These are phyloP conservation scores for Drosophila quasianomalipes DNA, from an alignment of 2,888 invertebrate genomes.

Conservation along the genomic window DNA sequence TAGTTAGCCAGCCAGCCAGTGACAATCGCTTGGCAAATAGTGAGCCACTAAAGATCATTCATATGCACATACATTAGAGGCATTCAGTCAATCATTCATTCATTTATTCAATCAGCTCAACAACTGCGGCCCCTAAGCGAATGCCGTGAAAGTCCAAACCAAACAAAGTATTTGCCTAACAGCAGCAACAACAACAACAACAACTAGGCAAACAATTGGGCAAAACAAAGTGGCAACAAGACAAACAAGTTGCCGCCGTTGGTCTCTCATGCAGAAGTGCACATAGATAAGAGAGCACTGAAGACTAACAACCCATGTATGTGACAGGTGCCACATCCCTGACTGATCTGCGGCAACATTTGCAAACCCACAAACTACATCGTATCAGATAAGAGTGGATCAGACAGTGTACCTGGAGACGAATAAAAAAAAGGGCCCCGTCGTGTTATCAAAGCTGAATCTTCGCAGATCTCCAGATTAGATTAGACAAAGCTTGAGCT, in stretches of 20 bases:
- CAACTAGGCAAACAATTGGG: slow-evolving; percentile 23
- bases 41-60: slow-evolving; percentile 29
- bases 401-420: background rate
- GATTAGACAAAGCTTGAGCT: background rate
- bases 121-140: slow-evolving; percentile 10
- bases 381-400: background rate
- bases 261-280: background rate
- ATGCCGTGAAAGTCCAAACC: slow-evolving; percentile 63
- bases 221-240: slow-evolving; percentile 19
- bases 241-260: slow-evolving; percentile 28
- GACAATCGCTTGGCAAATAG: slow-evolving; percentile 22
- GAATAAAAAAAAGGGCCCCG: background rate
- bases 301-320: slow-evolving; percentile 10
- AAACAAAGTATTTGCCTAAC: slow-evolving; percentile 62
- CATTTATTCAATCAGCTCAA: slow-evolving; percentile 41
- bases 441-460: background rate
- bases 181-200: slow-evolving; percentile 8
- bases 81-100: slow-evolving; percentile 20
- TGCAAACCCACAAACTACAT: background rate
- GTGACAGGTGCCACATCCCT: slow-evolving; percentile 13
- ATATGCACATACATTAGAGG: slow-evolving; percentile 16
- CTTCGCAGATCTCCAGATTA: background rate
- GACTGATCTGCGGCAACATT: background rate
- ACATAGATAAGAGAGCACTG: slow-evolving; percentile 15
- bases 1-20: background rate